Base-by-base conservation (phyloP, 2,888 invertebrate genomes). In the Apantesis nais region DNA sequence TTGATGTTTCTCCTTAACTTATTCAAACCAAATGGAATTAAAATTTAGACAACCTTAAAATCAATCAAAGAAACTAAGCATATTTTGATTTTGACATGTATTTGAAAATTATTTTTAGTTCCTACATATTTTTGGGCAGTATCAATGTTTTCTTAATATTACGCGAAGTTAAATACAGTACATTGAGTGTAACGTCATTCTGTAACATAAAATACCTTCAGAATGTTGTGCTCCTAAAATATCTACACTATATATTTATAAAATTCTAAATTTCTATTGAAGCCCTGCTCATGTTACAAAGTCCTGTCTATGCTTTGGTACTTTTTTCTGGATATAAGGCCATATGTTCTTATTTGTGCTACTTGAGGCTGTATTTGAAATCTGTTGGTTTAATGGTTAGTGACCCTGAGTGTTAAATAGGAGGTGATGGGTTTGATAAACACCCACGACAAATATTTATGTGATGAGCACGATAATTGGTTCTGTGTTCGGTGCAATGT, bases 1-100 rank as follows among this genome's bases (percentile, higher is more conserved):
- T 90, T 89, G 88, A 86, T 86, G 84, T 86, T 85, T 86, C 78
- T 80, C 78, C 82, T 81, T 83, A 68, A 78, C 75, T 75, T 73
- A 73, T 78, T 73, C 75, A 70, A 72, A 80, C 82, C 86, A 74
- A 74, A 68, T 86, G 87, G 79, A 87, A 88, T 85, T 85, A 84
- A 85, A 84, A 58, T 29, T 41, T 29, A 39, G n/a, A 29, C 7
- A 25, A 58, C 0, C 22, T 44, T 31, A 22, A 29, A 14, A 39
- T 16, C 14, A 7, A 58, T 58, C 58, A 29, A 29, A 58, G 58
- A 58, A 16, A 25, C 25, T 14, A 37, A n/a, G 52, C 25, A 14
- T 29, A 37, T 29, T 25, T 62, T 14, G 11, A 62, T 52, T 52
- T 61, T 37, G 16, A n/a, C n/a, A 60, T 31, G 19, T 29, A 31